A percentile compares a stretch with the other conserved stretches of the same genome.
These are phyloP conservation scores for Venturia canescens DNA, from an alignment of 1,140 invertebrate genomes.

Conservation along the genomic window DNA sequence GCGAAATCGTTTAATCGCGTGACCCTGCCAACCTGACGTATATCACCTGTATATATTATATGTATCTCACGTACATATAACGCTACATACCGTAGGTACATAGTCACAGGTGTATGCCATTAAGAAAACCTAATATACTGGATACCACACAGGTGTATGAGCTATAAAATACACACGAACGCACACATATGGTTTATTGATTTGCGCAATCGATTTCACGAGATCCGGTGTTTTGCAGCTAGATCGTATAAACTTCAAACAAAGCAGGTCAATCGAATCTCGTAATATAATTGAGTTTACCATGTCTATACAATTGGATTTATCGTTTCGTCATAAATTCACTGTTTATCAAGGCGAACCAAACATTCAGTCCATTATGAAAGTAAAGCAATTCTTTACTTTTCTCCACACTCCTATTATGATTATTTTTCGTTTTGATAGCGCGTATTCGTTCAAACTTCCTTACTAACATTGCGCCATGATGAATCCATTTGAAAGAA, in stretches of 20 bases:
- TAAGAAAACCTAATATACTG: too few species aligned
- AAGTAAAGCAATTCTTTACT: background rate
- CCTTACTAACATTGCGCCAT: too few species aligned
- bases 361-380: background rate
- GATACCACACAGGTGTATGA: too few species aligned
- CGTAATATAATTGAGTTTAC: constrained; percentile 27
- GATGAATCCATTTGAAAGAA: too few species aligned
- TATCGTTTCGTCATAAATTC: constrained; percentile 27
- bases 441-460: background rate
- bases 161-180: too few species aligned
- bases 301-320: constrained; percentile 21
- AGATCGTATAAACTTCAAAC: constrained; percentile 41
- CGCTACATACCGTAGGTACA: too few species aligned
- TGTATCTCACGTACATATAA: background rate
- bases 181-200: constrained; percentile 22
- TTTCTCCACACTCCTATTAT: background rate
- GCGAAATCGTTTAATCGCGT: constrained; percentile 44
- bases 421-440: background rate
- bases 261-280: constrained; percentile 46
- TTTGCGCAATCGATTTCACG: constrained; percentile 41
- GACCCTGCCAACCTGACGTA: constrained; percentile 31
- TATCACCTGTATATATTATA: background rate
- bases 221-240: constrained; percentile 41
- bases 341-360: constrained; percentile 16
- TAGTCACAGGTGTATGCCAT: background rate